A percentile compares a stretch with the other conserved stretches of the same genome.
Evolutionary conservation across 2,797 vertebrate genomes (phyloP).

Genomic region (Neostethus bicornis): DNA sequence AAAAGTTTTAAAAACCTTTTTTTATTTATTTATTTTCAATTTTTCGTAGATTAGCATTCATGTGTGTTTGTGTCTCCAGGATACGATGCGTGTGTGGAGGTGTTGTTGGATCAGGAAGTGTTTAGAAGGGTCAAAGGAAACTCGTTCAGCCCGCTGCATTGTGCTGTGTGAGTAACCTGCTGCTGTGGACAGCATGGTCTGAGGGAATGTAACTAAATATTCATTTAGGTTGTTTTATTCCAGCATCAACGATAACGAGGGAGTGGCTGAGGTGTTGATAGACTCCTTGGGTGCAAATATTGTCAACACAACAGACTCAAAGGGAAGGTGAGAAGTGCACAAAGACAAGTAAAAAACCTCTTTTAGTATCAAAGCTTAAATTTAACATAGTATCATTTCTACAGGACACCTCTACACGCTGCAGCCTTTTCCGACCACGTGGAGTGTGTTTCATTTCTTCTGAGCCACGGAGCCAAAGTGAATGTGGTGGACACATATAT

Average conservation of each 20-base stretch:
- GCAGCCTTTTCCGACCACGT: conserved; percentile 93
- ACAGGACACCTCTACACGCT: conserved; percentile 90
- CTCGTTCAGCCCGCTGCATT: conserved; percentile 95
- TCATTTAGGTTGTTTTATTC: conserved; percentile 38
- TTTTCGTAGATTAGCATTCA: neutral
- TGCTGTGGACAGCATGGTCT: neutral
- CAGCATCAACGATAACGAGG: conserved; percentile 96
- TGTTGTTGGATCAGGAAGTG: conserved; percentile 90
- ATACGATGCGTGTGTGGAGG: conserved; percentile 94
- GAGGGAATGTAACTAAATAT: conserved; percentile 2
- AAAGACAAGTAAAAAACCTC: neutral
- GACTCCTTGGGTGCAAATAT: conserved; percentile 87
- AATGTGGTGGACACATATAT: conserved; percentile 82
- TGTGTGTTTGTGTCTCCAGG: conserved; percentile 71
- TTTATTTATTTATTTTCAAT: neutral
- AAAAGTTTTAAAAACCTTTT: neutral
- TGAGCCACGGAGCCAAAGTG: conserved; percentile 89
- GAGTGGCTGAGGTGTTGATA: conserved; percentile 94
- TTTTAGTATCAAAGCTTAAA: neutral
- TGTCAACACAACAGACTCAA: conserved; percentile 88
- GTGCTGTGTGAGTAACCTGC: conserved; percentile 90
- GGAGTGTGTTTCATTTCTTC: conserved; percentile 90
- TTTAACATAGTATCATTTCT: neutral
- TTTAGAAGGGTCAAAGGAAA: conserved; percentile 92
- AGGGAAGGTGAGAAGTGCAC: conserved; percentile 86